A percentile compares a stretch with the other conserved stretches of the same genome.
phyloP scores from a whole-genome alignment of 2,797 vertebrate species.

The Eulemur albifrons region DNA sequence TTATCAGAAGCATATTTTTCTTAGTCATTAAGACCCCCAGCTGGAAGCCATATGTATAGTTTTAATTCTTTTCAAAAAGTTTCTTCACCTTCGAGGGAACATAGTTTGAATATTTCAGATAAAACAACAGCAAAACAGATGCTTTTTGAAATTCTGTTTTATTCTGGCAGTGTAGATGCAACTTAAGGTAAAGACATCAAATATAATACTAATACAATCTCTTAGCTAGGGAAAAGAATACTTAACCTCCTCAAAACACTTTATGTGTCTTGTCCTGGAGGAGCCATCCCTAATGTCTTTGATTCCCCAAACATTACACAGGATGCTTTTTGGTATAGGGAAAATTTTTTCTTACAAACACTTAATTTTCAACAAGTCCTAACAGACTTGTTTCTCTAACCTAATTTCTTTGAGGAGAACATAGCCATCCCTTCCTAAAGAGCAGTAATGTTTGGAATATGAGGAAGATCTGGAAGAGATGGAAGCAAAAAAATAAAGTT shows the following conservation, averaged over 20 bases:
- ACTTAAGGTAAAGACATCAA: not conserved
- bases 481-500: not conserved
- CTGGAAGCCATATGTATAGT: not conserved
- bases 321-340: not conserved
- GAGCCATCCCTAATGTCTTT: not conserved
- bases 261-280: not conserved
- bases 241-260: conserved; percentile 40
- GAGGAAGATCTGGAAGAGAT: not conserved
- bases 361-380: not conserved
- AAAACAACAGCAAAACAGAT: not conserved
- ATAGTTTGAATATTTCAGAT: not conserved
- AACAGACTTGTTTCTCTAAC: not conserved
- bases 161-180: conserved; percentile 11
- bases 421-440: not conserved
- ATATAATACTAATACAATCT: conserved; percentile 37
- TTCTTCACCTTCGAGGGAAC: not conserved
- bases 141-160: not conserved
- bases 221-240: conserved; percentile 39
- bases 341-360: not conserved
- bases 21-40: not conserved
- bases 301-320: not conserved
- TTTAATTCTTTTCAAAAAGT: not conserved
- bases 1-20: not conserved
- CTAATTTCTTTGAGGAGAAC: not conserved
- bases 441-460: not conserved